Evolutionary conservation across 2,888 invertebrate species (phyloP).

Genomic region (Panzeria rudis): DNA sequence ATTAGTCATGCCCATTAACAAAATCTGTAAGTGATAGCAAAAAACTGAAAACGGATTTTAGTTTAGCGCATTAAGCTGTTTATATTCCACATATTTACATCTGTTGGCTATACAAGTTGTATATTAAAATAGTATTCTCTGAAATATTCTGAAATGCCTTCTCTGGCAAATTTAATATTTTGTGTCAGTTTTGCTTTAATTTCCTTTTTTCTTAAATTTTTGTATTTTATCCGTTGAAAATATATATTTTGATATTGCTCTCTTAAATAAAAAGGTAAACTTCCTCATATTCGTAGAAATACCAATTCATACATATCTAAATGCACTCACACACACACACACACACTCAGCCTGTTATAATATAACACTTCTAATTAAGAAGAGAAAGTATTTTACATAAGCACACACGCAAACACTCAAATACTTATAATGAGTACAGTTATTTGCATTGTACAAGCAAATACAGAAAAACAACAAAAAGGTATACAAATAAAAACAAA

Average conservation of each 20-base stretch:
- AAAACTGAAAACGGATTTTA: too few relatives aligned
- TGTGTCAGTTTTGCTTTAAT: too few relatives aligned
- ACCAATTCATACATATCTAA: not conserved
- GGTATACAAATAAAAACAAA: conserved; percentile 7
- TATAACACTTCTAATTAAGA: not conserved
- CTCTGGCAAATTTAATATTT: too few relatives aligned
- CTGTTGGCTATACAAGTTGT: too few relatives aligned
- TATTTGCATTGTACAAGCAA: conserved; percentile 36
- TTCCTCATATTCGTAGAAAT: not conserved
- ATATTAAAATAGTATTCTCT: too few relatives aligned
- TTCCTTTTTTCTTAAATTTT: not conserved
- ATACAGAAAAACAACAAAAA: conserved; percentile 30
- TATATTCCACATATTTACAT: too few relatives aligned
- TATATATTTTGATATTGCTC: not conserved
- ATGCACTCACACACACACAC: not conserved
- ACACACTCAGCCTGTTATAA: not conserved
- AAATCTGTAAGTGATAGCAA: too few relatives aligned
- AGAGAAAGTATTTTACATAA: not conserved
- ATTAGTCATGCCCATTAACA: too few relatives aligned
- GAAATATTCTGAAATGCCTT: too few relatives aligned
- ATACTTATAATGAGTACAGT: conserved; percentile 29
- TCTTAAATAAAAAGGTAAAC: not conserved
- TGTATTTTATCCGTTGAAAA: not conserved
- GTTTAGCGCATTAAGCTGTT: too few relatives aligned
- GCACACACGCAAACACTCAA: not conserved